Evolutionary conservation across 2,797 vertebrate species (phyloP), one percentile per base, ranked within the genome.

Genomic region (Dipus sagitta): DNA sequence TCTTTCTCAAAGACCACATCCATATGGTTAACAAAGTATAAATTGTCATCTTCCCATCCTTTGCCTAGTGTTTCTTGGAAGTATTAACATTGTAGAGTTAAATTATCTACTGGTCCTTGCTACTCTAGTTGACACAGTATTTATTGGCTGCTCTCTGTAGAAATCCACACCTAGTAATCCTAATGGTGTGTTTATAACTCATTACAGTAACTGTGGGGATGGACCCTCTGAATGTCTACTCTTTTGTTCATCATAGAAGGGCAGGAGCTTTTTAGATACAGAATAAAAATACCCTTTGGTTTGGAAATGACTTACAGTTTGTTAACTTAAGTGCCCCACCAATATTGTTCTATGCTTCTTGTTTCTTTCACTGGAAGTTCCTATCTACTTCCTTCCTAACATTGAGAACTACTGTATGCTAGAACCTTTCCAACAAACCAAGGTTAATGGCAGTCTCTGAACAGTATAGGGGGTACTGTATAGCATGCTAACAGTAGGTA

Each of bases 231-330:
- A 84, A 83, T 84, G 42, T 71, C 68, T 80, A 62, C 30, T 79
- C 58, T 80, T 92, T 86, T 78, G 47, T 34, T 80, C 70, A 32
- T 47, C 86, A 52, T 83, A 38, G 54, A 86, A 70, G 23, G 47
- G 4, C 90, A 93, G 71, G 77, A 77, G 60, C 20, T 10, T 92
- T 80, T 88, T 64, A 85, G 82, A 71, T 58, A 14, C 17, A 58
- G 54, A 58, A 58, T 58, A 58, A 12, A 3, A 38, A 38, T 38
- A 79, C 86, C 3, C 14, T 95, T 78, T 93, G n/a, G 93, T 94
- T 94, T 89, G 62, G 42, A 94, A 96, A 78, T 95, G 15, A 24
- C 26, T 91, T 93, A 85, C 3, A 86, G 30, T 92, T 86, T 67
- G 24, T 71, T 78, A 90, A 24, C 54, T 86, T 86, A 58, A 84